These are phyloP conservation scores for Limnephilus marmoratus DNA, from an alignment of 2,888 invertebrate genomes.

Conservation along the genomic window DNA sequence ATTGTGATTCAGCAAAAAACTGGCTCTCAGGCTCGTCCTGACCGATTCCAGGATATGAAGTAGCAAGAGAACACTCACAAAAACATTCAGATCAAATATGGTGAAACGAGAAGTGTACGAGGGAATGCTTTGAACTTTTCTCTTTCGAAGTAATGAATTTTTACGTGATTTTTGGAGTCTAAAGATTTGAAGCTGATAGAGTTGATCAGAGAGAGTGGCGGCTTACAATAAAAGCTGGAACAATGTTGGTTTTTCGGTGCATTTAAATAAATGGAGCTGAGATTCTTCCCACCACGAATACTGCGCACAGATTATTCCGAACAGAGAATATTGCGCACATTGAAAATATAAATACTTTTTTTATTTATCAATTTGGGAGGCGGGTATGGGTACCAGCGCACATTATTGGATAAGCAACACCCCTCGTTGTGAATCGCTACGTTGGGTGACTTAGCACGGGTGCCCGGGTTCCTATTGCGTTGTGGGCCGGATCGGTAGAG, in stretches of 20 bases:
- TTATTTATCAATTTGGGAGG: too few relatives aligned
- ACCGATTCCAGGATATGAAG: neutral
- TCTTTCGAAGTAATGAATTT: neutral
- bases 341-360: neutral
- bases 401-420: too few relatives aligned
- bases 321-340: neutral
- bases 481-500: too few relatives aligned
- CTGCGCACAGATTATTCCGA: neutral
- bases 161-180: neutral
- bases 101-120: neutral
- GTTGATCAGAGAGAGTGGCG: conserved; percentile 30
- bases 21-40: conserved; percentile 36
- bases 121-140: neutral
- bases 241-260: conserved; percentile 50
- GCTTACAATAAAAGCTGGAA: conserved; percentile 31
- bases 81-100: neutral
- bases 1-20: conserved; percentile 49
- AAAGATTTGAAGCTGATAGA: neutral
- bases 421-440: too few relatives aligned
- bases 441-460: too few relatives aligned
- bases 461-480: too few relatives aligned
- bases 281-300: neutral
- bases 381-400: too few relatives aligned
- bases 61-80: neutral
- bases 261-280: conserved; percentile 42